A percentile compares a stretch with the other conserved stretches of the same genome.
Conservation (phyloP, 2,888 invertebrate species). For the Acholoe squamosa region DNA sequence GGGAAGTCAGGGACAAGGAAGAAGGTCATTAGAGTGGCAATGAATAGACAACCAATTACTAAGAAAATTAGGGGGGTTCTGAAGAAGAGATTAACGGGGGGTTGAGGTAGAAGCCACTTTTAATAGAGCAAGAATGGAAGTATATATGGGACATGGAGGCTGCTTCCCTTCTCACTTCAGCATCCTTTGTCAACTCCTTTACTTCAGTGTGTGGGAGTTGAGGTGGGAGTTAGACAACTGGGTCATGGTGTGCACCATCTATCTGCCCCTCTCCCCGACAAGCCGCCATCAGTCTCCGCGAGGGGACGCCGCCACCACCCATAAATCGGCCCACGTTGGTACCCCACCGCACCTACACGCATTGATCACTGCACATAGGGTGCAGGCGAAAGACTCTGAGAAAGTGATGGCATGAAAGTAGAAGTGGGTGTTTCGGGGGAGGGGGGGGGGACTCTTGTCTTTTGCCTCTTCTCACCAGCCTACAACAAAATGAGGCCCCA, state of each 20-base stretch:
- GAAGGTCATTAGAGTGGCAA: too few species aligned
- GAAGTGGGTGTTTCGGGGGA: too few species aligned
- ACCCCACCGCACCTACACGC: constrained; percentile 40
- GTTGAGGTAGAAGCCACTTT: too few species aligned
- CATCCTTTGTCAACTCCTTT: constrained; percentile 52
- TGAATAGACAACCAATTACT: too few species aligned
- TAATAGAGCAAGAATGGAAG: too few species aligned
- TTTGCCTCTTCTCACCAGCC: not conserved
- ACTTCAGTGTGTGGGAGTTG: not conserved
- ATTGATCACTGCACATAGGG: constrained; percentile 16
- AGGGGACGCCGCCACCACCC: not conserved
- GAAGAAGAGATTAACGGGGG: too few species aligned
- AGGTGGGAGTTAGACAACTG: not conserved
- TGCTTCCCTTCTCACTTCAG: too few species aligned
- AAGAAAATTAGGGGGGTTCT: too few species aligned
- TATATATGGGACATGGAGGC: too few species aligned
- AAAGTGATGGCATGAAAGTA: not conserved
- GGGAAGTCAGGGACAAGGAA: too few species aligned
- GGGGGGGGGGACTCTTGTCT: not conserved
- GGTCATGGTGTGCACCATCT: constrained; percentile 32
- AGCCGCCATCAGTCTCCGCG: constrained; percentile 18
- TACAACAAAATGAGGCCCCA: too few species aligned
- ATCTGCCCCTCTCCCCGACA: constrained; percentile 33
- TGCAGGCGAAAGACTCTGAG: not conserved
- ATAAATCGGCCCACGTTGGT: not conserved